These are phyloP conservation scores for Eupithecia dodoneata DNA, from an alignment of 2,888 invertebrate species.

Conservation along the genomic window DNA sequence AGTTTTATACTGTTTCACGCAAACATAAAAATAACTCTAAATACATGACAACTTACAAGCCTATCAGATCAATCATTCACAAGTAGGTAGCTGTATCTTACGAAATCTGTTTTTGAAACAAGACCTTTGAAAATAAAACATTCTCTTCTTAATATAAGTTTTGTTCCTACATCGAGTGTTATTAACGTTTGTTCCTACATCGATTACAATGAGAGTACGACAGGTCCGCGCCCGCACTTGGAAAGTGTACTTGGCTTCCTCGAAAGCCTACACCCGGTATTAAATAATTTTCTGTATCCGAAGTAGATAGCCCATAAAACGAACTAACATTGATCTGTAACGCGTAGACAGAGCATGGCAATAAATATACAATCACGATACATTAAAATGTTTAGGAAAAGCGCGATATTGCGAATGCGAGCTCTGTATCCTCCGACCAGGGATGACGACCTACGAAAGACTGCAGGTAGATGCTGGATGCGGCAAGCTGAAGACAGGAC, in stretches of 20 bases:
- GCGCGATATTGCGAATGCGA: too few species aligned
- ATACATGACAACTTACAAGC: background rate
- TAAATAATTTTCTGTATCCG: slow-evolving; percentile 42
- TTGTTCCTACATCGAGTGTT: too few species aligned
- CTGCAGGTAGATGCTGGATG: too few species aligned
- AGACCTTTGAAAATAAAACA: too few species aligned
- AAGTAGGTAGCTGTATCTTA: background rate
- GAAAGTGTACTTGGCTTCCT: slow-evolving; percentile 31
- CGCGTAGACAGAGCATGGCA: slow-evolving; percentile 8
- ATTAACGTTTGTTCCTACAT: background rate
- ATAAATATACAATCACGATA: background rate
- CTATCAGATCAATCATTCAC: background rate
- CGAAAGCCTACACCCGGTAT: slow-evolving; percentile 33
- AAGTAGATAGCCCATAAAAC: slow-evolving; percentile 37
- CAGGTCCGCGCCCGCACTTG: background rate
- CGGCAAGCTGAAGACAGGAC: too few species aligned
- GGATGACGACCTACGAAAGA: too few species aligned
- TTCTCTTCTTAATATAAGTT: too few species aligned
- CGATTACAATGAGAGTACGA: background rate
- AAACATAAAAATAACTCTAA: background rate
- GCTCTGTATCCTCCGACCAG: too few species aligned
- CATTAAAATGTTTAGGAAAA: background rate
- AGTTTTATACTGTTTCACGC: background rate
- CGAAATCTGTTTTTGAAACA: too few species aligned
- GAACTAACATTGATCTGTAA: slow-evolving; percentile 11